Percentiles rank a stretch among this genome's conserved stretches.
phyloP scores from a whole-genome alignment of 1,140 invertebrate species.

The Hypsibius dujardini region DNA sequence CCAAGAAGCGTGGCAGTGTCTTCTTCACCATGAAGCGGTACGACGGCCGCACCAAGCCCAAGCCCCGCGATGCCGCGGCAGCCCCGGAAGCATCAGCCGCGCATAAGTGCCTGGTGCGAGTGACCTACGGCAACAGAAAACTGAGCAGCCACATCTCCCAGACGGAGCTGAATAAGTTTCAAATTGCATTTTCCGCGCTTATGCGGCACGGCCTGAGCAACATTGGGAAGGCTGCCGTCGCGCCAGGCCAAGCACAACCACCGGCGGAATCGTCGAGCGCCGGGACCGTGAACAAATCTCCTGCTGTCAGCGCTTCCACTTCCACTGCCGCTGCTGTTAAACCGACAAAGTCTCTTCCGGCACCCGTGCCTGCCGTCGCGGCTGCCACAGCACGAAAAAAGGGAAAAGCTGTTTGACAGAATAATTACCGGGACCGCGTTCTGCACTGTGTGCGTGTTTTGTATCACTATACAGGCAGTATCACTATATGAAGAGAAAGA shows the following conservation, averaged over 20 bases:
- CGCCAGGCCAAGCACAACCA: background rate
- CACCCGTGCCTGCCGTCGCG: no score
- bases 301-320: no score
- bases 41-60: slow-evolving; percentile 2
- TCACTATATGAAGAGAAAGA: no score
- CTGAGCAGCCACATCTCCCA: background rate
- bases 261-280: no score
- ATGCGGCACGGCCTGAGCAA: background rate
- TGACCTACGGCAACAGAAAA: background rate
- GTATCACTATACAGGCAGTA: no score
- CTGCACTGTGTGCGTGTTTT: no score
- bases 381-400: no score
- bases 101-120: background rate
- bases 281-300: no score
- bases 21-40: slow-evolving; percentile 3
- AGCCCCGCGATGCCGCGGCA: background rate
- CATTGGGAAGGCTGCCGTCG: background rate
- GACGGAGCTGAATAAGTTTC: background rate
- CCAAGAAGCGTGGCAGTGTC: slow-evolving; percentile 1
- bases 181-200: slow-evolving; percentile 10
- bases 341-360: no score
- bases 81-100: background rate
- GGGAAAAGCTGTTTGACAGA: no score
- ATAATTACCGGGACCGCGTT: no score
- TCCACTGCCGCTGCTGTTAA: no score